A percentile compares a stretch with the other conserved stretches of the same genome.
Evolutionary conservation across 2,888 invertebrate species (phyloP).

Genomic region (Agrypnus murinus): DNA sequence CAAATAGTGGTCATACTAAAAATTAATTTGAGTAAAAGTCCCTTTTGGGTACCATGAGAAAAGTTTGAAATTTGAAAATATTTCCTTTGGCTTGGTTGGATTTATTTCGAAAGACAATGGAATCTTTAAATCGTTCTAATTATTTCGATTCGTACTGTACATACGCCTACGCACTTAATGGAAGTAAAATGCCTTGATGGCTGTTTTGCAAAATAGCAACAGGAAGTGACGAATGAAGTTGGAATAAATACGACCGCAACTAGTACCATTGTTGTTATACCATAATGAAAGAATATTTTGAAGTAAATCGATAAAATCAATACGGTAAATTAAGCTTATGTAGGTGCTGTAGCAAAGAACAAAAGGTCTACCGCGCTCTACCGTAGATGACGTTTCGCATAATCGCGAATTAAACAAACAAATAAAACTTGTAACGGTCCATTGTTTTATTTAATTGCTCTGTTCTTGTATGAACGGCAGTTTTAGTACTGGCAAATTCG

Average conservation of each 20-base stretch:
- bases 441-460: conserved; percentile 54
- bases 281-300: conserved; percentile 27
- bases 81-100: too few species aligned
- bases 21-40: too few species aligned
- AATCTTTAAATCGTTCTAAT: neutral
- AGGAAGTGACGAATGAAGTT: conserved; percentile 21
- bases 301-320: conserved; percentile 35
- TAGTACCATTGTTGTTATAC: conserved; percentile 4
- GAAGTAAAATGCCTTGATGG: neutral
- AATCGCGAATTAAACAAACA: conserved; percentile 45
- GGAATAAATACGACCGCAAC: conserved; percentile 21
- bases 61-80: too few species aligned
- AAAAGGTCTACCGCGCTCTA: conserved; percentile 36
- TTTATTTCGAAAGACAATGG: too few species aligned
- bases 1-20: too few species aligned
- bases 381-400: conserved; percentile 42
- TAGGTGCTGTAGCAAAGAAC: conserved; percentile 31
- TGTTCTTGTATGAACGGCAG: conserved; percentile 25
- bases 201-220: conserved; percentile 6
- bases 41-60: too few species aligned
- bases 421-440: conserved; percentile 52
- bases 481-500: conserved; percentile 30
- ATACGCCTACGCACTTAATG: neutral
- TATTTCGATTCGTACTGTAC: conserved; percentile 3
- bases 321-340: conserved; percentile 25